Percentiles rank a stretch among this genome's conserved stretches.
phyloP scores from a whole-genome alignment of 2,113 vertebrate species.

The Misgurnus mizolepis region DNA sequence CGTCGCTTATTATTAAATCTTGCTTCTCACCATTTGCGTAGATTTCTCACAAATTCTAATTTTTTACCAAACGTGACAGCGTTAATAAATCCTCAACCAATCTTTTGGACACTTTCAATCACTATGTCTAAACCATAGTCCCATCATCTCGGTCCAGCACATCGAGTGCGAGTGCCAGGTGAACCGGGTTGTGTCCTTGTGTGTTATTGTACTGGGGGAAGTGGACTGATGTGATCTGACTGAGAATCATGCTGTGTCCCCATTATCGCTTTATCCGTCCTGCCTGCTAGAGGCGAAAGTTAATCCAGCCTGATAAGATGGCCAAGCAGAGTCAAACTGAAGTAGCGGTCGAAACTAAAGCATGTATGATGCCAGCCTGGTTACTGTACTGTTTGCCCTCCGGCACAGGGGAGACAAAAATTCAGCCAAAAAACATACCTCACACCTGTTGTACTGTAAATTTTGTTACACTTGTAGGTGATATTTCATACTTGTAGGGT shows the following conservation, averaged over 20 bases:
- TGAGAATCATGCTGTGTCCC: slow-evolving; percentile 64
- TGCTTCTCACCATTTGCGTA: slow-evolving; percentile 1
- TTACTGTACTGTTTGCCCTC: slow-evolving; percentile 4
- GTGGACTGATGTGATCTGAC: slow-evolving; percentile 69
- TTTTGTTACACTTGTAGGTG: too few species aligned
- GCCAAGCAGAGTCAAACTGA: slow-evolving; percentile 22
- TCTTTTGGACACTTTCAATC: slow-evolving; percentile 64
- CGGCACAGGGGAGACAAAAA: too few species aligned
- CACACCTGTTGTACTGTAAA: too few species aligned
- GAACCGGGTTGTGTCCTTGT: slow-evolving; percentile 68
- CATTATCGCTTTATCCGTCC: slow-evolving; percentile 59
- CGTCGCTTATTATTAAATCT: slow-evolving; percentile 49
- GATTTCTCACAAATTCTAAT: slow-evolving; percentile 33
- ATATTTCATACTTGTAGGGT: too few species aligned
- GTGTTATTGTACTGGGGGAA: slow-evolving; percentile 59
- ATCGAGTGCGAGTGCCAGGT: slow-evolving; percentile 8
- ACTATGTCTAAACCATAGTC: neutral
- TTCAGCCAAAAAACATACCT: neutral
- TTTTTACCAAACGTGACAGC: slow-evolving; percentile 49
- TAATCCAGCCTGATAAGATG: slow-evolving; percentile 51
- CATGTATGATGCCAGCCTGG: slow-evolving; percentile 24
- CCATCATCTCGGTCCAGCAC: neutral
- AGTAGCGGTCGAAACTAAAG: neutral
- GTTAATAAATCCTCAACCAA: slow-evolving; percentile 66
- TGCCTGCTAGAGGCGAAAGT: slow-evolving; percentile 50